These are phyloP conservation scores for Progne subis DNA, from an alignment of 2,113 vertebrate species.

Conservation along the genomic window DNA sequence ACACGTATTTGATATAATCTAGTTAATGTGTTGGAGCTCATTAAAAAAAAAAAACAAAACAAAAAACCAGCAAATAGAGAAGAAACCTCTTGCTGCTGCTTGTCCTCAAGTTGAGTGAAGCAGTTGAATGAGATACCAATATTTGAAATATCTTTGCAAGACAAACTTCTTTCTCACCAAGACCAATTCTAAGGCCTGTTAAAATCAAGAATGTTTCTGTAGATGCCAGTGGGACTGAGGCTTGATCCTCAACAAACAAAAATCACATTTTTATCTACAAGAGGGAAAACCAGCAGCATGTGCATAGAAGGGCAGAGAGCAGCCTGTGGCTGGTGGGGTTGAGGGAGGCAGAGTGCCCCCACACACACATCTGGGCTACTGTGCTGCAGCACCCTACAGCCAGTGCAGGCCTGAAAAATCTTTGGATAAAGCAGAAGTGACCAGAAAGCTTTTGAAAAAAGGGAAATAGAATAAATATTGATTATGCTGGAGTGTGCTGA, in stretches of 20 bases:
- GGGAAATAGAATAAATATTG: neutral
- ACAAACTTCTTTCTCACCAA: neutral
- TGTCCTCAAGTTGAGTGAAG: neutral
- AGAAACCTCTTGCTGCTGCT: neutral
- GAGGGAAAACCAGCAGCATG: accelerated
- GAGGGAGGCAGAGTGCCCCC: neutral
- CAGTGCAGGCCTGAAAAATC: neutral
- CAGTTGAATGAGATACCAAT: neutral
- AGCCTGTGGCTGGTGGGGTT: accelerated
- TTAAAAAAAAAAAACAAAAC: too few species aligned
- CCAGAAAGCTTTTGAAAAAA: neutral
- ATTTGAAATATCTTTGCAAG: neutral
- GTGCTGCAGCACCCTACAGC: neutral
- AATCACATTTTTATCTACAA: neutral
- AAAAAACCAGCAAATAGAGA: neutral
- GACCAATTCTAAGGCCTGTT: neutral
- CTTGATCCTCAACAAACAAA: neutral
- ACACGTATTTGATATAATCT: accelerated
- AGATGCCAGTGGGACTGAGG: neutral
- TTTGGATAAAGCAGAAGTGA: neutral
- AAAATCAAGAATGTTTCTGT: neutral
- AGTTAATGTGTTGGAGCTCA: neutral
- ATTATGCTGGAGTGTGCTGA: neutral
- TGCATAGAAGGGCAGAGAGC: neutral
- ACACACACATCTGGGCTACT: neutral